A percentile compares a stretch with the other conserved stretches of the same genome.
Conservation (phyloP, 2,113 vertebrate species). For the Silurus meridionalis region DNA sequence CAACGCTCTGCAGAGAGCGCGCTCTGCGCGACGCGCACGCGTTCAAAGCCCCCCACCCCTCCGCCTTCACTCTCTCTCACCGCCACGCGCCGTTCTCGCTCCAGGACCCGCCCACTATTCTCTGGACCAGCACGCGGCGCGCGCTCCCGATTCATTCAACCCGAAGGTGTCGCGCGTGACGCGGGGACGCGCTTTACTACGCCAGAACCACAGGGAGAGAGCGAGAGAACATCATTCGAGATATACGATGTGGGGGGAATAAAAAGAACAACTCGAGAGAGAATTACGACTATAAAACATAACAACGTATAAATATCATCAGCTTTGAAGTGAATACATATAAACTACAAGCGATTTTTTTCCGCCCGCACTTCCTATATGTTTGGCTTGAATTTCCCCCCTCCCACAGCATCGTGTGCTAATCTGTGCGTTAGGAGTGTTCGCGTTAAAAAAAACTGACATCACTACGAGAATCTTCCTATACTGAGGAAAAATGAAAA, state of each 20-base stretch:
- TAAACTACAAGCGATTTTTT: conserved; percentile 1
- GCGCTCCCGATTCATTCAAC: conserved; percentile 62
- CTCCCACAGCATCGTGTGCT: conserved; percentile 7
- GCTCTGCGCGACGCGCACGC: conserved; percentile 42
- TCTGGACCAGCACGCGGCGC: conserved; percentile 45
- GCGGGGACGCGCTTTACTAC: conserved; percentile 66
- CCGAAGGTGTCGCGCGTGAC: conserved; percentile 57
- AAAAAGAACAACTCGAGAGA: not conserved
- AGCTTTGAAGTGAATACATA: not conserved
- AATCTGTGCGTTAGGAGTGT: conserved; percentile 9
- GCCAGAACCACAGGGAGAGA: conserved; percentile 37
- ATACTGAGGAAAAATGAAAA: not conserved
- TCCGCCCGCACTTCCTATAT: conserved; percentile 48
- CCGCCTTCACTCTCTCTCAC: not conserved
- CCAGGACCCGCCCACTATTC: conserved; percentile 52
- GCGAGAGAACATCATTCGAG: conserved; percentile 33
- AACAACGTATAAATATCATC: not conserved
- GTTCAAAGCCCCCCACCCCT: conserved; percentile 34
- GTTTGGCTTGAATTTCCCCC: conserved; percentile 29
- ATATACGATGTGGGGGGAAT: not conserved
- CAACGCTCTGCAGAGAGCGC: conserved; percentile 47
- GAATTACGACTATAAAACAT: not conserved
- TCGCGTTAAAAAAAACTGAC: not conserved
- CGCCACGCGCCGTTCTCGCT: conserved; percentile 56
- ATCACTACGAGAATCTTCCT: not conserved